Evolutionary conservation across 2,797 vertebrate species (phyloP).

Genomic region (Spinibarbus caldwelli): DNA sequence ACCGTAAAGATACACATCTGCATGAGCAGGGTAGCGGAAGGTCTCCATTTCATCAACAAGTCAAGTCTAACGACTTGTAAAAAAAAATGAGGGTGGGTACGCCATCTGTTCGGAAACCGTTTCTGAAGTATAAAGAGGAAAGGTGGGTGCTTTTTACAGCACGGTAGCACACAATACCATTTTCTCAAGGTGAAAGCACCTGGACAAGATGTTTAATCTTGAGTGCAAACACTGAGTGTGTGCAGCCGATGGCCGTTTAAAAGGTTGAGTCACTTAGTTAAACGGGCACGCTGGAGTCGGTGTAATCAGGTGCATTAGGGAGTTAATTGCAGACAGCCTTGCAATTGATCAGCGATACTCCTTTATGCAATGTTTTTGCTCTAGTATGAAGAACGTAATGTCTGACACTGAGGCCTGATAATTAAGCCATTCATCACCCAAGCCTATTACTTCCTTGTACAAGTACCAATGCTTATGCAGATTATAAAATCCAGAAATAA

Average conservation of each 20-base stretch:
- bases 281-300: slow-evolving; percentile 56
- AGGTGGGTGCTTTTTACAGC: slow-evolving; percentile 61
- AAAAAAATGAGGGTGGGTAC: slow-evolving; percentile 74
- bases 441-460: slow-evolving; percentile 48
- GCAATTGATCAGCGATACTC: slow-evolving; percentile 70
- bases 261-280: slow-evolving; percentile 59
- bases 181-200: slow-evolving; percentile 58
- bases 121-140: slow-evolving; percentile 62
- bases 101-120: slow-evolving; percentile 79
- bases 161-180: slow-evolving; percentile 35
- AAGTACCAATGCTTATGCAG: slow-evolving; percentile 48
- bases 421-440: slow-evolving; percentile 76
- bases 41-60: slow-evolving; percentile 82
- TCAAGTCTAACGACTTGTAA: slow-evolving; percentile 82
- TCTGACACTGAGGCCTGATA: slow-evolving; percentile 67
- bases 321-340: slow-evolving; percentile 70
- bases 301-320: slow-evolving; percentile 64
- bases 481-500: slow-evolving; percentile 37
- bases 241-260: slow-evolving; percentile 47
- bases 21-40: slow-evolving; percentile 70
- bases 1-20: slow-evolving; percentile 75
- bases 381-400: slow-evolving; percentile 63
- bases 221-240: slow-evolving; percentile 55
- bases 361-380: slow-evolving; percentile 65
- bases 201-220: slow-evolving; percentile 64